phyloP scores from a whole-genome alignment of 2,888 invertebrate genomes.

The Trachelus iudaicus region DNA sequence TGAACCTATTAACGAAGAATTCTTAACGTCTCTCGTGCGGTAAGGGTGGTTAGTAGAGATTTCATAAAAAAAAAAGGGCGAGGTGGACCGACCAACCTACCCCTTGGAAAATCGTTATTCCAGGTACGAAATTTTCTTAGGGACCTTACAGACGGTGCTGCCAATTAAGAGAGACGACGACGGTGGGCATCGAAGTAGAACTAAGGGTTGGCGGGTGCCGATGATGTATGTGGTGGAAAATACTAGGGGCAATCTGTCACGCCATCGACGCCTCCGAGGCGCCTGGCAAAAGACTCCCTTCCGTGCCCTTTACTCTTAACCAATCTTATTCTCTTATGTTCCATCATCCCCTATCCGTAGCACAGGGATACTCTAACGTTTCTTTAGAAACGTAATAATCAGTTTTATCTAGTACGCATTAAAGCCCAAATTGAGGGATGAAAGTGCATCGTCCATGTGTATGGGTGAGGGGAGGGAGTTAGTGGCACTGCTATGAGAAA shows the following conservation, averaged over 20 bases:
- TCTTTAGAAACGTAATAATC: background rate
- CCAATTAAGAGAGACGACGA: constrained; percentile 58
- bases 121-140: constrained; percentile 4
- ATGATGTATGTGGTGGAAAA: constrained; percentile 66
- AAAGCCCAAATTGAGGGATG: background rate
- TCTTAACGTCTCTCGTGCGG: background rate
- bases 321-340: background rate
- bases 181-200: constrained; percentile 56
- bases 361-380: background rate
- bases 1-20: background rate
- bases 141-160: constrained; percentile 30
- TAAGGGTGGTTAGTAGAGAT: background rate
- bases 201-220: constrained; percentile 53
- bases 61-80: background rate
- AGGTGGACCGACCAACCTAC: background rate
- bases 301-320: background rate
- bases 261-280: constrained; percentile 58
- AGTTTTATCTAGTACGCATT: background rate
- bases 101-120: background rate
- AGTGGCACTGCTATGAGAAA: background rate
- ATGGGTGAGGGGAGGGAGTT: too few relatives aligned
- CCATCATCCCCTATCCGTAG: background rate
- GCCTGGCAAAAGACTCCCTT: constrained; percentile 21
- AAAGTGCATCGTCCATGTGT: background rate
- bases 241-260: constrained; percentile 63